Evolutionary conservation across 2,888 invertebrate species (phyloP), one percentile per base, ranked within the genome.

Genomic region (Lamellibrachia satsuma): DNA sequence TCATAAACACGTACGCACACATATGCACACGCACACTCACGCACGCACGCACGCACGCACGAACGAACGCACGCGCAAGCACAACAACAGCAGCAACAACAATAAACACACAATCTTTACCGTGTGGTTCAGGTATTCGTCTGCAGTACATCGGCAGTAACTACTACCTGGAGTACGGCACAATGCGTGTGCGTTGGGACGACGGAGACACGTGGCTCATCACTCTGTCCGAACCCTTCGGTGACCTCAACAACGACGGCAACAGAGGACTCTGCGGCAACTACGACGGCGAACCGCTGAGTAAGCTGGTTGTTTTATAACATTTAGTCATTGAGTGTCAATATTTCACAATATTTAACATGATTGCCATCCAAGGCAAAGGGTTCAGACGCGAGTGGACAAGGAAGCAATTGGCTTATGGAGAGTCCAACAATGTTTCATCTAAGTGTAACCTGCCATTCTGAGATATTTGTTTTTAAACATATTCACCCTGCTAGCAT

Each of bases 261-360:
- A 98, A 98, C 94, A 96, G 95, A 90, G 95, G 95, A 92, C 93
- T 95, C n/a, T 95, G 95, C 92, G 95, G 95, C 27, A 95, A 95
- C 92, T 95, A 94, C 92, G 94, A 95, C 92, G 94, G 94, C 22
- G 91, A 94, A 92, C 92, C 94, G 15, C n/a, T 90, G 9, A 93
- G 93, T 93, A 52, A 90, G 93, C 39, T 39, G 39, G 0, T 39
- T 39, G 39, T 39, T 39, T 39, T 39, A 39, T 39, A 39, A 39
- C 0, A 39, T 39, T 39, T 39, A 39, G 39, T 39, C 1, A 39
- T 39, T 39, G 1, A 39, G 39, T 39, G 39, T 39, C 39, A 39
- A 39, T 39, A 39, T 39, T 39, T 39, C 39, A 39, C 39, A 39
- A 39, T 39, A 39, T 39, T 39, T 39, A 39, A 39, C 39, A 39